Conservation (phyloP, 1,140 invertebrate genomes). For the Tigriopus japonicus region DNA sequence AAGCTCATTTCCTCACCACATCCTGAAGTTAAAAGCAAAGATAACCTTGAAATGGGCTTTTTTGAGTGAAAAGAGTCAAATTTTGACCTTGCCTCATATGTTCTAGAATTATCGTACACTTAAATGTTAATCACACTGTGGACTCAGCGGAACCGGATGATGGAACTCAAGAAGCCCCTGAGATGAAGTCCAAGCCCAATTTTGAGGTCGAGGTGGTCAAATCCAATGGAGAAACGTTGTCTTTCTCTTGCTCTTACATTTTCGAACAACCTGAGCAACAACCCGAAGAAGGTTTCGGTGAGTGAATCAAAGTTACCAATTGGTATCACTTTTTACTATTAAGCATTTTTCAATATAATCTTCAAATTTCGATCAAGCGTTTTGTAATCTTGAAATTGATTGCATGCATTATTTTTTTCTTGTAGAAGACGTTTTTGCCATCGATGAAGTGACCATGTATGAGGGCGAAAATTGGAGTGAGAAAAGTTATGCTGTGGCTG, state of each 20-base stretch:
- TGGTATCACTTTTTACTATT: background rate
- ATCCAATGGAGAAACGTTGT: conserved; percentile 45
- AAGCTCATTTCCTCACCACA: too few relatives aligned
- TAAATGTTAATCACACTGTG: conserved; percentile 79
- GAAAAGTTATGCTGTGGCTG: conserved; percentile 42
- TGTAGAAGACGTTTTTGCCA: conserved; percentile 41
- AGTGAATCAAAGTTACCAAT: conserved; percentile 1
- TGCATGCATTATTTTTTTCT: background rate
- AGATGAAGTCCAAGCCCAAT: conserved; percentile 66
- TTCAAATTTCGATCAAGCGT: too few relatives aligned
- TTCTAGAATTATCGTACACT: conserved; percentile 42
- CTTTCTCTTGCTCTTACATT: conserved; percentile 53
- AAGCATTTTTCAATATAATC: background rate
- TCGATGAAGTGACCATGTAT: conserved; percentile 66
- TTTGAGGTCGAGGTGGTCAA: conserved; percentile 62
- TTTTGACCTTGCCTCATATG: background rate
- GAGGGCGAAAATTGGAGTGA: conserved; percentile 23
- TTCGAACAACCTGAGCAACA: conserved; percentile 3
- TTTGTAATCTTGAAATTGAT: background rate
- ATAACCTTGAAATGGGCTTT: background rate
- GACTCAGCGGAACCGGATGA: conserved; percentile 44
- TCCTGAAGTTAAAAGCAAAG: too few relatives aligned
- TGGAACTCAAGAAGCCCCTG: conserved; percentile 36
- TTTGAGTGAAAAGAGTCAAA: background rate
- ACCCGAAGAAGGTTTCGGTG: background rate